phyloP scores from a whole-genome alignment of 2,888 invertebrate species.

The Leptopilina drosophilae region DNA sequence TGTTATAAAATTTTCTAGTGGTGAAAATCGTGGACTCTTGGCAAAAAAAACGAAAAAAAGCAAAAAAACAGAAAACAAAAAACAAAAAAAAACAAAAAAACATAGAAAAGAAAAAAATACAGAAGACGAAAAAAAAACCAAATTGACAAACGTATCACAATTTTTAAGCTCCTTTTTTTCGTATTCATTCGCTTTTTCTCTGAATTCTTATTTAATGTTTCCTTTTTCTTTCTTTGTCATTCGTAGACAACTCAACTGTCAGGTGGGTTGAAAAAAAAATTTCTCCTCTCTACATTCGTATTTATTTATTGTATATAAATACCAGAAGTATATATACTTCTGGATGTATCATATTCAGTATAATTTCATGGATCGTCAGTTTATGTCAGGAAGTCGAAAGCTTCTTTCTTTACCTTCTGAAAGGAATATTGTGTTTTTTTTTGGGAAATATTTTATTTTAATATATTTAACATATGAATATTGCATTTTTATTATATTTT shows the following conservation, averaged over 20 bases:
- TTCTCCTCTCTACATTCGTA: not conserved
- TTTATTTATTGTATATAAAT: not conserved
- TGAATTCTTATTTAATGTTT: conserved; percentile 13
- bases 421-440: too few species aligned
- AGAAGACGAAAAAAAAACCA: conserved; percentile 42
- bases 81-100: not conserved
- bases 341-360: conserved; percentile 63
- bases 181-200: not conserved
- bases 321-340: not conserved
- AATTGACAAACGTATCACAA: conserved; percentile 47
- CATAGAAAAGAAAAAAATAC: not conserved
- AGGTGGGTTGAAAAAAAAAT: not conserved
- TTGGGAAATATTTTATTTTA: too few species aligned
- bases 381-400: conserved; percentile 63
- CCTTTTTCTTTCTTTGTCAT: too few species aligned
- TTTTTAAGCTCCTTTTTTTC: not conserved
- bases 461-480: too few species aligned
- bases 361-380: conserved; percentile 74
- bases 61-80: conserved; percentile 13
- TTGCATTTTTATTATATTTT: too few species aligned
- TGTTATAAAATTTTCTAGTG: conserved; percentile 65
- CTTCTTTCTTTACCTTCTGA: too few species aligned
- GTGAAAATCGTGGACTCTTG: conserved; percentile 47
- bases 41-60: not conserved
- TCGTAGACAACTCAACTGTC: conserved; percentile 1